These are phyloP conservation scores for Tiliacea aurago DNA, from an alignment of 2,888 invertebrate genomes.

Conservation along the genomic window DNA sequence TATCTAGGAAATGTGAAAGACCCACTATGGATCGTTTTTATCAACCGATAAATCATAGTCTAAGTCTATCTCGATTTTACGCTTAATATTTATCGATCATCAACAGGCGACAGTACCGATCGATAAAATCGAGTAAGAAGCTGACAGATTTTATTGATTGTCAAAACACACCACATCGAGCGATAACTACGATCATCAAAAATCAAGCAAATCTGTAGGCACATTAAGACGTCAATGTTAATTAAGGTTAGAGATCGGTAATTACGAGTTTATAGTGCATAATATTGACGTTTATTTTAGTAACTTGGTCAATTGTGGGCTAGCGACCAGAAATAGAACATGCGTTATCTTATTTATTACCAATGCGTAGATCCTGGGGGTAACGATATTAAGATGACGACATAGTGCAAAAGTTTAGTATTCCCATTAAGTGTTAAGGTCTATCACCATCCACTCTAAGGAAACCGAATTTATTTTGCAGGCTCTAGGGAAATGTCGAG, in stretches of 20 bases:
- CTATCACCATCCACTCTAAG: neutral
- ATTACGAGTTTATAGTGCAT: slow-evolving; percentile 13
- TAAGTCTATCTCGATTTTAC: neutral
- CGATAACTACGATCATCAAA: neutral
- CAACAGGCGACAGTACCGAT: too few relatives aligned
- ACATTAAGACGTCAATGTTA: slow-evolving; percentile 20
- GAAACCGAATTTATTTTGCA: slow-evolving; percentile 13
- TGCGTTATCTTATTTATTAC: slow-evolving; percentile 41
- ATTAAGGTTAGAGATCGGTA: slow-evolving; percentile 33
- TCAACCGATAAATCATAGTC: too few relatives aligned
- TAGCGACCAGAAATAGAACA: slow-evolving; percentile 49
- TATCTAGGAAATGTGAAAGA: neutral
- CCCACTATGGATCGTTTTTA: neutral
- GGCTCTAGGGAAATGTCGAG: slow-evolving; percentile 42
- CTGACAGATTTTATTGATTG: too few relatives aligned
- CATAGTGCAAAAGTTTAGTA: slow-evolving; percentile 3
- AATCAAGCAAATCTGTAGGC: neutral
- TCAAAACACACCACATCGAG: neutral
- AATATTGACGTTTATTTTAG: slow-evolving; percentile 43
- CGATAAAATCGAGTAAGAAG: neutral
- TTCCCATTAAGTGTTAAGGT: slow-evolving; percentile 1
- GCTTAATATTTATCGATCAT: neutral
- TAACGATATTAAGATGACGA: slow-evolving; percentile 27
- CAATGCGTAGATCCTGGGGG: slow-evolving; percentile 28
- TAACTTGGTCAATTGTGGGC: slow-evolving; percentile 44